phyloP scores from a whole-genome alignment of 2,888 invertebrate genomes.

The Stenchaetothrips biformis region DNA sequence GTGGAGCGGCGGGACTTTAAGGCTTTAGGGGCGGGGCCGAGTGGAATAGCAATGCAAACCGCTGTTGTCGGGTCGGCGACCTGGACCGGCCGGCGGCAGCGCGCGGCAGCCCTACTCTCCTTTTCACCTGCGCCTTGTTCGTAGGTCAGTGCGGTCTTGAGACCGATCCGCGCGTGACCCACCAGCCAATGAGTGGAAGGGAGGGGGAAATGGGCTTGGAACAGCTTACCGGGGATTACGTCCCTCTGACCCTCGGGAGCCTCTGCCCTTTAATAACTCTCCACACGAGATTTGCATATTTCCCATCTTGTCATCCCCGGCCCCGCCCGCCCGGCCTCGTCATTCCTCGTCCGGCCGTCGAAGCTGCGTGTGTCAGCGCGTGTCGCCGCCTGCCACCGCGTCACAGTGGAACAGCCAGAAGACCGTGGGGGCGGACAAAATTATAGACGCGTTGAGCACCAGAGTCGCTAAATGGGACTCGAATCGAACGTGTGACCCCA shows the following conservation, averaged over 20 bases:
- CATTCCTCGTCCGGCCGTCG: too few relatives aligned
- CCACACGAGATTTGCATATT: constrained; percentile 23
- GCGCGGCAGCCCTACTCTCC: not conserved
- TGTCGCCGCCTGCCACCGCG: too few relatives aligned
- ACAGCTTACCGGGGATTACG: constrained; percentile 10
- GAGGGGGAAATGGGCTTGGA: not conserved
- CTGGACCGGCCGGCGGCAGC: not conserved
- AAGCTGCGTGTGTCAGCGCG: too few relatives aligned
- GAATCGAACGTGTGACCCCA: too few relatives aligned
- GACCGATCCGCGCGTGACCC: not conserved
- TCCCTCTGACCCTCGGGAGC: not conserved
- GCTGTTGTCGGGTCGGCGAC: too few relatives aligned
- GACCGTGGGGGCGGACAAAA: too few relatives aligned
- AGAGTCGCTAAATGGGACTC: too few relatives aligned
- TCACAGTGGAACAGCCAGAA: too few relatives aligned
- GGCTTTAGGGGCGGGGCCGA: not conserved
- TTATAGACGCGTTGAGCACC: too few relatives aligned
- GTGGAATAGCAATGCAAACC: not conserved
- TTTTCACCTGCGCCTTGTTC: not conserved
- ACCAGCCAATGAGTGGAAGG: not conserved
- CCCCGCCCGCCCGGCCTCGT: too few relatives aligned
- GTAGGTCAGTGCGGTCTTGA: not conserved
- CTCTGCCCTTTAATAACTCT: not conserved
- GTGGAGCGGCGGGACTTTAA: not conserved
- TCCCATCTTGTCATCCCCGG: not conserved